Conservation (phyloP, 2,113 vertebrate species). For the Lepus timidus region DNA sequence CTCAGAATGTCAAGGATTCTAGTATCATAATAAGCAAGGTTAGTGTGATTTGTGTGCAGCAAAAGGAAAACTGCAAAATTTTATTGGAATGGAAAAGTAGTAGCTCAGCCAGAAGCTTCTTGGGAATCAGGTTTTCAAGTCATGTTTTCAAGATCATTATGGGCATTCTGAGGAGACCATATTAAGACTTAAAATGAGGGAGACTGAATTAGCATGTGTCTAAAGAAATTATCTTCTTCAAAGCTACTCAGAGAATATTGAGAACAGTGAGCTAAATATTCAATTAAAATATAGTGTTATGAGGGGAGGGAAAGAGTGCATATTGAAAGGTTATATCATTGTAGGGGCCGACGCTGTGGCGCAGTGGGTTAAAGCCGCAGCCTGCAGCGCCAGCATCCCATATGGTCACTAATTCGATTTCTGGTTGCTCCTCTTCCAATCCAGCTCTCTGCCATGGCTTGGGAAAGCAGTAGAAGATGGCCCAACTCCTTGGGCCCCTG, state of each 20-base stretch:
- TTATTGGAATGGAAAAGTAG: not conserved
- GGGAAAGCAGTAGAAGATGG: too few relatives aligned
- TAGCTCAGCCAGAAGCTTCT: not conserved
- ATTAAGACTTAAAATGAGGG: not conserved
- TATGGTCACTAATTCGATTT: too few relatives aligned
- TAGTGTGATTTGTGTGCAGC: not conserved
- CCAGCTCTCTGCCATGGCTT: too few relatives aligned
- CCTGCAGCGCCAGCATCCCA: too few relatives aligned
- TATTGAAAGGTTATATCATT: not conserved
- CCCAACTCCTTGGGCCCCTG: too few relatives aligned
- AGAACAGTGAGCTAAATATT: not conserved
- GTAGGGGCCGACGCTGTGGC: not conserved
- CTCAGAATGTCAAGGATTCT: not conserved
- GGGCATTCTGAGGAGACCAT: not conserved
- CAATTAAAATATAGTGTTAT: not conserved
- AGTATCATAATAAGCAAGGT: not conserved
- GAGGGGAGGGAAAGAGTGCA: not conserved
- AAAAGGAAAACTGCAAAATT: not conserved
- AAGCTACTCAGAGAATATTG: not conserved
- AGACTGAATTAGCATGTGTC: not conserved
- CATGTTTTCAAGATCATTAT: not conserved
- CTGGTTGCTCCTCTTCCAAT: too few relatives aligned
- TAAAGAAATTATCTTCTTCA: not conserved
- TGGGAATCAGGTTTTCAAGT: not conserved
- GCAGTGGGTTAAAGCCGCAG: too few relatives aligned